Base-by-base conservation (phyloP, 2,113 vertebrate genomes). In the Tor tambroides region DNA sequence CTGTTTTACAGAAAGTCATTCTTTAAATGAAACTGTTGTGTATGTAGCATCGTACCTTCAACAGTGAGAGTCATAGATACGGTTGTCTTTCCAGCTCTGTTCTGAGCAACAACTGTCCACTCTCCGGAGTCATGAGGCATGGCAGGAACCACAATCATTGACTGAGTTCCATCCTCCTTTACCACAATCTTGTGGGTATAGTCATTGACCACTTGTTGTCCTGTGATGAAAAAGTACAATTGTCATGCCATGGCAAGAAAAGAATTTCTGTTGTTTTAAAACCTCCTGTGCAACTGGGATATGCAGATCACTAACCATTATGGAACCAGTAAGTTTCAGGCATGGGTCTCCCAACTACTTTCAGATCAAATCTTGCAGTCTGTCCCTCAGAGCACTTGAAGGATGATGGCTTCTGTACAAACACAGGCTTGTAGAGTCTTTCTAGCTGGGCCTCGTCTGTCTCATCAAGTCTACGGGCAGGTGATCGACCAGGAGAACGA, bases 311-410 rank as follows among this genome's bases (percentile, higher is more conserved):
- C 93, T 90, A 93, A 99, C 98, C 98, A 28, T 98, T 96, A 88
- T 97, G 98, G 94, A 99, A 99, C 98, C 98, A 99, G 89, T 96
- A 97, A 0, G 98, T 99, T 87, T 99, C 98, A 2, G 98, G 98
- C 97, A 99, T 98, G 12, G 98, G 98, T 92, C 98, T 96, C 84
- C 98, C 98, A 35, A 99, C 97, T 78, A 98, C 98, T 91, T 99
- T 99, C 87, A 99, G 92, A 94, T 99, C 98, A 92, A 99, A 99
- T 93, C 98, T 95, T 91, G 98, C 98, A 1, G 98, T 99, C 87
- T 99, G 98, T 0, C 98, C 98, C 92, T 99, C 97, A 69, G 95
- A 94, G 89, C 98, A 99, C 91, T 96, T 97, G 88, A 96, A 96
- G 6, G 98, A 97, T 6, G 96, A 92, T 0, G 98, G 98, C 87